Evolutionary conservation across 64 coral and sea anemone species (phyloP).

Genomic region (Stylophora pistillata): DNA sequence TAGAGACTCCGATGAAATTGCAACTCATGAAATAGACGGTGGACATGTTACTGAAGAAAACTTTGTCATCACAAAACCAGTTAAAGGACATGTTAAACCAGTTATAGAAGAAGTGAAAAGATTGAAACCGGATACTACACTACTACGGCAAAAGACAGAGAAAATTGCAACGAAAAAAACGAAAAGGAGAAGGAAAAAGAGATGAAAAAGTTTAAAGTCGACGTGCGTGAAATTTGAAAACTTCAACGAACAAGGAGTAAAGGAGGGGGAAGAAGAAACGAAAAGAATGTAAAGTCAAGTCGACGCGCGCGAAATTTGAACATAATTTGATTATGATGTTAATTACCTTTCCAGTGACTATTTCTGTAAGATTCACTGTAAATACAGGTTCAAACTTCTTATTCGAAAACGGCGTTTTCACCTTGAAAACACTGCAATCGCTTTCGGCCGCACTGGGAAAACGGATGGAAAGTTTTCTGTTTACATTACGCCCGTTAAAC

Average conservation of each 20-base stretch:
- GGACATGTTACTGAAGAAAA: constrained; percentile 55
- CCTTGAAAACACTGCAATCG: no score
- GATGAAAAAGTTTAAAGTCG: background rate
- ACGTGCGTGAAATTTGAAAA: no score
- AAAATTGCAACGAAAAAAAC: background rate
- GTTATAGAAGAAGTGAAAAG: constrained; percentile 37
- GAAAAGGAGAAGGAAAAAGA: constrained; percentile 3
- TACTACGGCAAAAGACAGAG: constrained; percentile 5
- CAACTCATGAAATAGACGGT: constrained; percentile 42
- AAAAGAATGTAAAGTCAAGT: background rate
- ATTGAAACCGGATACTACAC: background rate
- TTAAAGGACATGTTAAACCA: constrained; percentile 35
- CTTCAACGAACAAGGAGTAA: no score
- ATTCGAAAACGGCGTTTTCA: no score
- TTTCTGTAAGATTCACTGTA: no score
- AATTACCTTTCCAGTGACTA: no score
- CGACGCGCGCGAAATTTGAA: no score
- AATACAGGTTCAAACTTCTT: no score
- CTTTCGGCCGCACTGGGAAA: no score
- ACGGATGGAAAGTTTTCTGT: no score
- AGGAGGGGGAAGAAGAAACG: constrained; percentile 10
- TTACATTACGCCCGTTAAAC: no score
- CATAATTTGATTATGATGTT: no score
- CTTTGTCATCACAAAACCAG: constrained; percentile 43
- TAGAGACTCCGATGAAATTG: constrained; percentile 33